phyloP scores from a whole-genome alignment of 2,113 vertebrate species.

The Oxygymnocypris stewartii region DNA sequence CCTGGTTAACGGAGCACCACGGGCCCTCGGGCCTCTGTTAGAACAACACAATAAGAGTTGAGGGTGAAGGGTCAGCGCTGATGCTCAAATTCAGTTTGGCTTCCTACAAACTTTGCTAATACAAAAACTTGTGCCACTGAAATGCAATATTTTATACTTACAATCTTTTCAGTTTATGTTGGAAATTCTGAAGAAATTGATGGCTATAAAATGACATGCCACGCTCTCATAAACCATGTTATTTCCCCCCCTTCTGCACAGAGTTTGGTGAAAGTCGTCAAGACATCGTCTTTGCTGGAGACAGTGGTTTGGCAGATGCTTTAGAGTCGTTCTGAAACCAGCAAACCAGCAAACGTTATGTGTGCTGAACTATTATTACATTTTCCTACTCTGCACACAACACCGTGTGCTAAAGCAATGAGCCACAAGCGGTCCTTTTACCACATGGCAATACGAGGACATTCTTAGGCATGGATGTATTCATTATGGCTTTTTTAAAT shows the following conservation, averaged over 20 bases:
- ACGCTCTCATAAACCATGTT: background rate
- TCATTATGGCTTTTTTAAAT: background rate
- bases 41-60: background rate
- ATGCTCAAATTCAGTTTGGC: background rate
- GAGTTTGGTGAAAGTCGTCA: background rate
- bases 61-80: background rate
- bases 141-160: background rate
- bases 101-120: background rate
- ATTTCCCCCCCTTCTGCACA: background rate
- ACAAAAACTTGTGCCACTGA: background rate
- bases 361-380: background rate
- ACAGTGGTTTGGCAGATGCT: slow-evolving; percentile 34
- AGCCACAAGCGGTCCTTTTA: background rate
- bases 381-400: background rate
- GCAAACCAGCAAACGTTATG: background rate
- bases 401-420: background rate
- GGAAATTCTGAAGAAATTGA: slow-evolving; percentile 28
- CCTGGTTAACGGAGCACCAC: background rate
- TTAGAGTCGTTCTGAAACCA: background rate
- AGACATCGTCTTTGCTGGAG: slow-evolving; percentile 13
- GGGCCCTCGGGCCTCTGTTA: background rate
- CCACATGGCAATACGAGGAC: background rate
- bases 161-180: background rate
- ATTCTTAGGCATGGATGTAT: background rate
- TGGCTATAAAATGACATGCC: slow-evolving; percentile 22